Conservation (phyloP, 2,797 vertebrate genomes). For the Premnoplex brunnescens region DNA sequence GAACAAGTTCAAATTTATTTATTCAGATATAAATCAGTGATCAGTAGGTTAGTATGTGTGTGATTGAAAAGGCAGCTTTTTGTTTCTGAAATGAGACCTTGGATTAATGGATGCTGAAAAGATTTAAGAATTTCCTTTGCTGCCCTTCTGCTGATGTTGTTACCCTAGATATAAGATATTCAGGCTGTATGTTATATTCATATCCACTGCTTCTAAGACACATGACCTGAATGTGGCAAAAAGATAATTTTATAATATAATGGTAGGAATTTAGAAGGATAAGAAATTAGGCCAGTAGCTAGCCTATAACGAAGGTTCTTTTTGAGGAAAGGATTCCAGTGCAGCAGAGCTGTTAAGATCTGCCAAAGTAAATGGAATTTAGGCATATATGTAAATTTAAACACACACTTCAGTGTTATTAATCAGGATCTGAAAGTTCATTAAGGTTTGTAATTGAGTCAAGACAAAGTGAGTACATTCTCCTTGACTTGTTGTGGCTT, state of each 20-base stretch:
- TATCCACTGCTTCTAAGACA: background rate
- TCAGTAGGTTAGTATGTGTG: background rate
- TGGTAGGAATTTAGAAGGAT: background rate
- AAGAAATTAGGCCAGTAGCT: background rate
- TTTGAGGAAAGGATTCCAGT: background rate
- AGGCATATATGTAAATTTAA: background rate
- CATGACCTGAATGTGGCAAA: slow-evolving; percentile 16
- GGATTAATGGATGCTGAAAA: background rate
- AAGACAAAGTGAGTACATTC: background rate
- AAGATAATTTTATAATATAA: slow-evolving; percentile 23
- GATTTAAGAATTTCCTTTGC: background rate
- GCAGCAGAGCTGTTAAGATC: background rate
- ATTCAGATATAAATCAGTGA: background rate
- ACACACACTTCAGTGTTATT: background rate
- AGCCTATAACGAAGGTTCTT: background rate
- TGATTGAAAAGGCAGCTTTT: background rate
- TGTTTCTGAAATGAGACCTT: background rate
- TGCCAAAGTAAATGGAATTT: background rate
- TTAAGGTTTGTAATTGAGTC: background rate
- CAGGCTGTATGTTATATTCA: slow-evolving; percentile 1
- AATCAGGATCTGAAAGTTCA: background rate
- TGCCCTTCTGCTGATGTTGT: background rate
- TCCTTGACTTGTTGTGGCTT: background rate
- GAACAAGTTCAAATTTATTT: background rate
- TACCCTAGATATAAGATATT: background rate